Base-by-base conservation (phyloP, 2,113 vertebrate genomes). In the Percina caprodes region DNA sequence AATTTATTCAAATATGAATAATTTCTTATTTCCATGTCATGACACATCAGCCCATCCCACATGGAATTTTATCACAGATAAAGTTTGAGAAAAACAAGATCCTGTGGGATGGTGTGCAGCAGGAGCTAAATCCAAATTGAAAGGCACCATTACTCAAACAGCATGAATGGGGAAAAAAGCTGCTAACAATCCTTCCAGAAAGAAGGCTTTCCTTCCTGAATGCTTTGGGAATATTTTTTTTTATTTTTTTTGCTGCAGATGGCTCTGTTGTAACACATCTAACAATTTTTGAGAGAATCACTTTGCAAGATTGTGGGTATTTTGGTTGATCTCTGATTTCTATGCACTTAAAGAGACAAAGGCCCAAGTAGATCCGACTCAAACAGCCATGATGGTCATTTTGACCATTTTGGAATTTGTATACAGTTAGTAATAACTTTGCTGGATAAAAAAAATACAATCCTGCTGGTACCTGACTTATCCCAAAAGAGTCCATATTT, bases 81-180 rank as follows among this genome's bases (percentile, higher is more conserved):
- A 18, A 59, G 58, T 51, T 51, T 59, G 76, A 81, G 61, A 58
- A 76, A 85, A 77, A 69, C 66, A 82, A 80, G 54, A 80, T 67
- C 69, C 69, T 71, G 62, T 71, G 78, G 69, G 74, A 75, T 33
- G 59, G 16, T 23, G 10, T 68, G 60, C 77, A 72, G 67, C 48
- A 1, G 70, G 26, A 63, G 68, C 62, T 59, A 24, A 86, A 75
- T 33, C 51, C 4, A 83, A 80, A 85, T 14, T 80, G 73, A 86
- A 80, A 86, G 45, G 74, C 46, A 9, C 49, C 65, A 74, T 88
- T 77, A 80, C 21, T 82, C 68, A 79, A 85, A 85, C 78, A 77
- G 59, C 60, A 24, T 49, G 51, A 77, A 74, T 49, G 3, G 39
- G 8, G 1, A 68, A 42, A 46, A 48, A 45, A 58, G 71, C 45